Evolutionary conservation across 2,113 vertebrate species (phyloP).

Genomic region (Rhinolophus sinicus): DNA sequence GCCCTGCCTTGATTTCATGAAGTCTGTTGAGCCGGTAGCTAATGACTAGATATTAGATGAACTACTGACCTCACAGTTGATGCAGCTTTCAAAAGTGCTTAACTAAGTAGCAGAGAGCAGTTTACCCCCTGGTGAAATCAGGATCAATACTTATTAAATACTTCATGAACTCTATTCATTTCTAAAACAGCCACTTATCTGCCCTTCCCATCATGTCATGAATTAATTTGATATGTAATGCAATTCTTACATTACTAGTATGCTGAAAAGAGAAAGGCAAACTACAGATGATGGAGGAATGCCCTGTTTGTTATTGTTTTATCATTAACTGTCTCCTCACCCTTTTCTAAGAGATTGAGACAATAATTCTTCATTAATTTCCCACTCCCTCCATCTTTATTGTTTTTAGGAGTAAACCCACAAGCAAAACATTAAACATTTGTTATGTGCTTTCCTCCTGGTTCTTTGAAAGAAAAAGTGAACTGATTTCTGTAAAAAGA

Average conservation of each 20-base stretch:
- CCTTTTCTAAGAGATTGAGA: background rate
- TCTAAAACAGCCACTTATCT: slow-evolving; percentile 76
- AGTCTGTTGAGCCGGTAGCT: background rate
- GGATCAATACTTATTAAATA: slow-evolving; percentile 80
- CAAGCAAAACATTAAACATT: background rate
- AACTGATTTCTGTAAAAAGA: background rate
- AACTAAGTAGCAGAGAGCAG: slow-evolving; percentile 60
- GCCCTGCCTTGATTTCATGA: background rate
- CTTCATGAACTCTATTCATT: slow-evolving; percentile 80
- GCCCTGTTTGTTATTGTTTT: background rate
- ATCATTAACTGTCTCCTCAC: background rate
- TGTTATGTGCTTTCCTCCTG: background rate
- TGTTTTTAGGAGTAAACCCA: background rate
- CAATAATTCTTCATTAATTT: background rate
- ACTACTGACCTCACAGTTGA: slow-evolving; percentile 46
- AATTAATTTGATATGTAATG: slow-evolving; percentile 77
- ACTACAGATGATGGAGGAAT: background rate
- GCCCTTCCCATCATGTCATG: slow-evolving; percentile 74
- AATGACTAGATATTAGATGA: slow-evolving; percentile 11
- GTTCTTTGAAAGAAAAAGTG: background rate
- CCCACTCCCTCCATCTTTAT: background rate
- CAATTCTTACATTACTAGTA: slow-evolving; percentile 64
- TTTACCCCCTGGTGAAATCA: slow-evolving; percentile 68
- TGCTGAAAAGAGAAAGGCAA: slow-evolving; percentile 39
- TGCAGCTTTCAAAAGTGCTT: slow-evolving; percentile 66